Evolutionary conservation across 2,113 vertebrate species (phyloP).

Genomic region (Panurus biarmicus): DNA sequence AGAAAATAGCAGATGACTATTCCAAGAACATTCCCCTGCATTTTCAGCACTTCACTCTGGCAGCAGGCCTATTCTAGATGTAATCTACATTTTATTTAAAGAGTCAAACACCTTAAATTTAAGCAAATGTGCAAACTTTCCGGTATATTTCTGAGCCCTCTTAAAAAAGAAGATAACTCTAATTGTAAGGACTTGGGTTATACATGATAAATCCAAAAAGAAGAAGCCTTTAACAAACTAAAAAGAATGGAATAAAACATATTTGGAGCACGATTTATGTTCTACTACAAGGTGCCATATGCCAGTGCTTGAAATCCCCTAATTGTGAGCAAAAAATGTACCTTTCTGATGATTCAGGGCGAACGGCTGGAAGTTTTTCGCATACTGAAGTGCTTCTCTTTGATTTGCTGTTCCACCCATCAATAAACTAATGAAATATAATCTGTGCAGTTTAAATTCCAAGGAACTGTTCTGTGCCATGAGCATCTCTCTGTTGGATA

Average conservation of each 20-base stretch:
- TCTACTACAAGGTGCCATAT: neutral
- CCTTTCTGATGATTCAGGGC: slow-evolving; percentile 85
- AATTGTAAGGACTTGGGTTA: neutral
- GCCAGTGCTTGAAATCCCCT: neutral
- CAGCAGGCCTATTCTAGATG: neutral
- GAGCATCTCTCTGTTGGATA: slow-evolving; percentile 84
- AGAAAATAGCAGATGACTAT: slow-evolving; percentile 13
- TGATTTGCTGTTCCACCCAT: slow-evolving; percentile 84
- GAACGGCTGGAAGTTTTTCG: slow-evolving; percentile 83
- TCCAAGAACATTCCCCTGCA: neutral
- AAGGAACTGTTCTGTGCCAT: slow-evolving; percentile 84
- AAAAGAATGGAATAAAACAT: neutral
- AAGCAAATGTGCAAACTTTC: neutral
- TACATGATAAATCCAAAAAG: neutral
- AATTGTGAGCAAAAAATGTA: neutral
- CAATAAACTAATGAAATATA: slow-evolving; percentile 83
- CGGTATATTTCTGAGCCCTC: neutral
- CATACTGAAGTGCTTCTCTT: slow-evolving; percentile 81
- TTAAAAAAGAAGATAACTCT: neutral
- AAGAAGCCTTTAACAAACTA: neutral
- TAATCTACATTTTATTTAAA: neutral
- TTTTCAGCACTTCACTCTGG: neutral
- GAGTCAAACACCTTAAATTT: neutral
- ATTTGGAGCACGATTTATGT: neutral
- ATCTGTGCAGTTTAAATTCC: slow-evolving; percentile 82